Base-by-base conservation (phyloP, 2,797 vertebrate genomes). In the Eulemur rubriventer region DNA sequence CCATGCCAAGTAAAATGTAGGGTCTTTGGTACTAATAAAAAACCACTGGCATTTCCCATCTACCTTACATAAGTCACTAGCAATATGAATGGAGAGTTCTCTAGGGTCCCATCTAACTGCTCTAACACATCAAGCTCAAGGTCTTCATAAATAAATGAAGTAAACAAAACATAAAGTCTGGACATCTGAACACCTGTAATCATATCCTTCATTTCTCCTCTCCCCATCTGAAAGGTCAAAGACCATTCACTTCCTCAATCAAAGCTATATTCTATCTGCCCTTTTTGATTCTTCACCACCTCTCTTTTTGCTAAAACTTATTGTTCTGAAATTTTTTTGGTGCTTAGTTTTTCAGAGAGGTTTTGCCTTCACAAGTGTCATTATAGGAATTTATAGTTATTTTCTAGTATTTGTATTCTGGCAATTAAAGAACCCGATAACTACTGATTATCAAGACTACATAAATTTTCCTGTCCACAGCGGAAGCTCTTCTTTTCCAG, bases 391-490 rank as follows among this genome's bases (percentile, higher is more conserved):
- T 94, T 85, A 73, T 3, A 59, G 28, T 48, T 93, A 83, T 57
- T 73, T 96, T 55, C 61, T 84, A 93, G 41, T 63, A 85, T 73
- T 65, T 91, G 41, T 79, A 91, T 59, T 93, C 43, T 88, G n/a
- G n/a, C 38, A 92, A 93, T 61, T 76, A 89, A 97, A 73, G 4
- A 81, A 55, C 4, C 30, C 59, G 38, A 24, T 73, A 83, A 93
- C 20, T 33, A n/a, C 33, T 18, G 16, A 33, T 9, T 65, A n/a
- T 65, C 41, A 93, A 82, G 3, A 57, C 67, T 84, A 76, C 3
- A 35, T 38, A 94, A 78, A 96, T 82, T 61, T 81, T 78, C 75
- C 80, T 90, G 46, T 35, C n/a, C 33, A 94, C 10, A 76, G 10
- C 93, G 57, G 14, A 91, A 90, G 16, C 11, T 52, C 63, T 76